A percentile compares a stretch with the other conserved stretches of the same genome.
Evolutionary conservation across 2,797 vertebrate genomes (phyloP).

Genomic region (Gorsachius magnificus): DNA sequence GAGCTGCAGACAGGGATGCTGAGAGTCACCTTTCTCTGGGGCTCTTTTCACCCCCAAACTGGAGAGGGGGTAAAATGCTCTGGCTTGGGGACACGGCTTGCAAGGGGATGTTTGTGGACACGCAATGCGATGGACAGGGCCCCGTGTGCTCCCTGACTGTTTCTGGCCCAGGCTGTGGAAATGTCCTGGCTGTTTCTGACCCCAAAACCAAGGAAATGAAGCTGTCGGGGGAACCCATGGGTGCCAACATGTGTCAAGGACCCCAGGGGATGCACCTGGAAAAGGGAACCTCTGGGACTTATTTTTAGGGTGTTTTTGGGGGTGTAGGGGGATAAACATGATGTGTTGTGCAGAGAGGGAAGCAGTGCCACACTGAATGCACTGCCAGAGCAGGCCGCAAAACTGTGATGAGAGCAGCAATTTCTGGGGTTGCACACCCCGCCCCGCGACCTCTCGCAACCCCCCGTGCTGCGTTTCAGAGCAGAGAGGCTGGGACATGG

Average conservation of each 20-base stretch:
- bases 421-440: accelerated
- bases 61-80: not conserved
- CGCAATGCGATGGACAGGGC: accelerated
- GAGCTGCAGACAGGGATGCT: accelerated
- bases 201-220: not conserved
- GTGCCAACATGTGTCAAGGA: accelerated
- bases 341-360: not conserved
- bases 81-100: not conserved
- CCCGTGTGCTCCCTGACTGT: accelerated
- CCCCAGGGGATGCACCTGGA: too few species aligned
- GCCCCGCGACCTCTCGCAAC: accelerated
- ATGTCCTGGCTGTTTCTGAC: not conserved
- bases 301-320: not conserved
- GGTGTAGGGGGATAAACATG: accelerated
- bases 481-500: not conserved
- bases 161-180: not conserved
- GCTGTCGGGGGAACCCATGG: accelerated
- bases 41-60: not conserved
- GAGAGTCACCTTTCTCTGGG: not conserved
- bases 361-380: accelerated
- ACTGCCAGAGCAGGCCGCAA: not conserved
- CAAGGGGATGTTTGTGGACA: not conserved
- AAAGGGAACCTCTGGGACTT: not conserved
- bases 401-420: accelerated
- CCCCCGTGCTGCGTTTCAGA: accelerated